Percentiles rank a stretch among this genome's conserved stretches.
These are phyloP conservation scores for Cossypha caffra DNA, from an alignment of 2,797 vertebrate species.

Conservation along the genomic window DNA sequence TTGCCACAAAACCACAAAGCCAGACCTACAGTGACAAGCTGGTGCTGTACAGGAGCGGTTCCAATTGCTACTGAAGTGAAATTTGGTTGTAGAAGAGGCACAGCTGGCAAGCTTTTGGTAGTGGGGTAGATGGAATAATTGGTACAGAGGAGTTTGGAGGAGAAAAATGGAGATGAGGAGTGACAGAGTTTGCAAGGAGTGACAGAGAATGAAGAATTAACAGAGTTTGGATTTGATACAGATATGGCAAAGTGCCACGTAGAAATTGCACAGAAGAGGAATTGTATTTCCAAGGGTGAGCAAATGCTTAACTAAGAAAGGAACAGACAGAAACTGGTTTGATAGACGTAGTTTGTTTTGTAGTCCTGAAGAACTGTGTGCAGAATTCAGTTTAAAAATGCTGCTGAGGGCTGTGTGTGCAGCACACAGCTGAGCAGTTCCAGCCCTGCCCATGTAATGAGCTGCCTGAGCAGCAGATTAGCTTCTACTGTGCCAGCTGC, in stretches of 20 bases:
- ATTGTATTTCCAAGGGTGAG: neutral
- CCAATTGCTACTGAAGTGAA: neutral
- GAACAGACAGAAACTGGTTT: neutral
- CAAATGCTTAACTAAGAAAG: neutral
- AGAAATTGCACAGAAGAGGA: neutral
- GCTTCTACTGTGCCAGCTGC: constrained; percentile 53
- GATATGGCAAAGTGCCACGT: neutral
- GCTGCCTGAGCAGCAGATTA: constrained; percentile 58
- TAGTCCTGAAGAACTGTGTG: neutral
- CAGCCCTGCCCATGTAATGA: constrained; percentile 26
- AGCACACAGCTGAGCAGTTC: constrained; percentile 2
- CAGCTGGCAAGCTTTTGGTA: neutral
- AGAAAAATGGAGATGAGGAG: neutral
- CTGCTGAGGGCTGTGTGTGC: constrained; percentile 10
- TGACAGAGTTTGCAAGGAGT: neutral
- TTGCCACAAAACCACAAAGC: neutral
- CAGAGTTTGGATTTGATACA: neutral
- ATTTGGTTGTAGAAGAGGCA: neutral
- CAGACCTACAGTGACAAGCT: neutral
- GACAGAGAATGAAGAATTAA: neutral
- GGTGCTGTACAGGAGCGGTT: neutral
- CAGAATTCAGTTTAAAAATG: neutral
- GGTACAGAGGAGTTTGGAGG: neutral
- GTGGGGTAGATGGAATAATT: neutral
- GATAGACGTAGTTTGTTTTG: neutral